Evolutionary conservation across 2,797 vertebrate species (phyloP).

Genomic region (Austrolebias charrua): DNA sequence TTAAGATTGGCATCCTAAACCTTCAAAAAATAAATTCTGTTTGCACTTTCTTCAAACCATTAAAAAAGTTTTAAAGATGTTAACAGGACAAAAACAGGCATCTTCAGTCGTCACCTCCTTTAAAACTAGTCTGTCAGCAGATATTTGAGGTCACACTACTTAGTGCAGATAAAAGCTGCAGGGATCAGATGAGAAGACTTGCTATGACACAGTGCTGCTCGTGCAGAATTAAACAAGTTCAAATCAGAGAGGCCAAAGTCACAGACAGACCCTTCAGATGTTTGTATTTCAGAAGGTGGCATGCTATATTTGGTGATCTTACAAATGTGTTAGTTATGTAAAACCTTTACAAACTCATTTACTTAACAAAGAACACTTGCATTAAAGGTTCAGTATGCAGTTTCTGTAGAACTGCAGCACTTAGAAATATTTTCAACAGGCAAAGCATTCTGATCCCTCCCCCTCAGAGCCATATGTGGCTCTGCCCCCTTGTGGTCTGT

Average conservation of each 20-base stretch:
- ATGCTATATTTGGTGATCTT: slow-evolving; percentile 4
- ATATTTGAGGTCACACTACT: slow-evolving; percentile 17
- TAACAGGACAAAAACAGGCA: background rate
- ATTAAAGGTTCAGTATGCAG: no score
- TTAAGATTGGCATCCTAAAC: no score
- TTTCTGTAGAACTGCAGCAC: no score
- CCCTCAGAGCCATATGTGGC: no score
- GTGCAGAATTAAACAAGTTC: slow-evolving; percentile 30
- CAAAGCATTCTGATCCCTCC: no score
- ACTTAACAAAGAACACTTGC: slow-evolving; percentile 42
- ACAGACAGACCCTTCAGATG: slow-evolving; percentile 17
- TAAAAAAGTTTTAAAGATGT: background rate
- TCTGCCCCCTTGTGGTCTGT: no score
- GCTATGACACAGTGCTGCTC: slow-evolving; percentile 30
- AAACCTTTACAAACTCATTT: slow-evolving; percentile 10
- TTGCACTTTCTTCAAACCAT: no score
- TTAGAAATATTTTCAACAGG: no score
- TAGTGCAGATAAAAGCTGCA: slow-evolving; percentile 33
- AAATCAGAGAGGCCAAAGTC: slow-evolving; percentile 25
- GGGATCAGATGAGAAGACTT: slow-evolving; percentile 41
- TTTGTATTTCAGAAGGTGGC: slow-evolving; percentile 22
- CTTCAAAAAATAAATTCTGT: no score
- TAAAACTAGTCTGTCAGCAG: slow-evolving; percentile 18
- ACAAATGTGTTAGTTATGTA: background rate
- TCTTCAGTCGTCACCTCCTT: slow-evolving; percentile 1